These are phyloP conservation scores for Pangasianodon gigas DNA, from an alignment of 2,113 vertebrate species.

Conservation along the genomic window DNA sequence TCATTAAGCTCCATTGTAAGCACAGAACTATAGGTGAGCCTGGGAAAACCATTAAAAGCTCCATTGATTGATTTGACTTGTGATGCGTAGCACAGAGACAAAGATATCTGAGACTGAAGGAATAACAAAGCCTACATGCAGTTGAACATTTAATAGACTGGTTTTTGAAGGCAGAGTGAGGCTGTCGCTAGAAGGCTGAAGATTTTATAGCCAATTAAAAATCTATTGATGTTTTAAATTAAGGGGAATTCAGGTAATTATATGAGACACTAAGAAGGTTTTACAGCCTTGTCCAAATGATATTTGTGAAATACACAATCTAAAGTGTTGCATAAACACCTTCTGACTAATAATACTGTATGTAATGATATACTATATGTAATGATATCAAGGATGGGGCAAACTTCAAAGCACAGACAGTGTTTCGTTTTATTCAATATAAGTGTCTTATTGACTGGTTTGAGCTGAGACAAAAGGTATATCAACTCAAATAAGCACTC, in stretches of 20 bases:
- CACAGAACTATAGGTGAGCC: not conserved
- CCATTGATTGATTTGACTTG: constrained; percentile 13
- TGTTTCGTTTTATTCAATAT: not conserved
- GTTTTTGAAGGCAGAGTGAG: not conserved
- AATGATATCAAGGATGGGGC: not conserved
- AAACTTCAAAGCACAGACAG: not conserved
- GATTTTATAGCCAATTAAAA: not conserved
- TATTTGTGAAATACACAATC: not conserved
- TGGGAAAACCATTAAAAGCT: constrained; percentile 23
- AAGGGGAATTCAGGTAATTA: not conserved
- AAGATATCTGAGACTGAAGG: constrained; percentile 9
- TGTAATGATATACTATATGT: not conserved
- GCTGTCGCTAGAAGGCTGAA: not conserved
- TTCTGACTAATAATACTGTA: not conserved
- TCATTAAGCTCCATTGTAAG: not conserved
- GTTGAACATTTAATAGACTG: constrained; percentile 11
- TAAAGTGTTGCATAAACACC: not conserved
- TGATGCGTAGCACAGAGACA: constrained; percentile 12
- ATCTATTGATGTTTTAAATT: constrained; percentile 5
- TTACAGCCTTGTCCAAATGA: not conserved
- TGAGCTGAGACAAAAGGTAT: not conserved
- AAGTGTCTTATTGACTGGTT: not conserved
- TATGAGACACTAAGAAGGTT: not conserved
- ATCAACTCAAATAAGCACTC: not conserved
- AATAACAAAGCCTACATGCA: not conserved